Evolutionary conservation across 2,113 vertebrate genomes (phyloP), one percentile per base, ranked within the genome.

Genomic region (Myxocyprinus asiaticus): DNA sequence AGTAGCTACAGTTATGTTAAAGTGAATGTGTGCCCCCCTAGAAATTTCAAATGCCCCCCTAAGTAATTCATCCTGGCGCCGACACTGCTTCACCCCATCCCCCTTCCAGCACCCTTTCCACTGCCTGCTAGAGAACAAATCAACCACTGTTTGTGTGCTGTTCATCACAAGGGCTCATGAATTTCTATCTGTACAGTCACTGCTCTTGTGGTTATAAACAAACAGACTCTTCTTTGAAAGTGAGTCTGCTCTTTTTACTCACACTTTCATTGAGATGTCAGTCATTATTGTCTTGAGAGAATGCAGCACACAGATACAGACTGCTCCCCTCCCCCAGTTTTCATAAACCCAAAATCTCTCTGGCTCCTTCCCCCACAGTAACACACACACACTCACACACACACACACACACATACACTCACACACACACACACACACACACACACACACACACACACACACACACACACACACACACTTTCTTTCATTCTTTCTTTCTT

Each of bases 291-390:
- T 85, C 44, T 22, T 45, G 59, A 70, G 67, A 65, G 42, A 22
- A 67, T 55, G 67, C 42, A 72, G 43, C 70, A 58, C 58, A 64
- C 44, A 61, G 42, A 67, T 12, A 55, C 11, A 42, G 9, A 43
- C 47, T 12, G 48, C 50, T 53, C 77, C 83, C 83, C 9, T 64
- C 80, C 83, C 80, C 80, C 77, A 80, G 53, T 11, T 59, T 61
- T 33, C 50, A 82, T 76, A 77, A 33, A 80, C 47, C 50, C 59
- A 47, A 80, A 76, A 55, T 76, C 61, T 43, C 5, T 33, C 22
- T 33, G 17, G 5, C 33, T 67, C 83, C 80, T 69, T 68, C 79
- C 72, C 79, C 79, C 82, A 72, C 8, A 47, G 77, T 68, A 43
- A 58, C 11, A 72, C 70, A 74, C 59, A 51, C 68, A 73, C 61